Base-by-base conservation (phyloP, 2,113 vertebrate genomes). In the Rhizomys pruinosus region DNA sequence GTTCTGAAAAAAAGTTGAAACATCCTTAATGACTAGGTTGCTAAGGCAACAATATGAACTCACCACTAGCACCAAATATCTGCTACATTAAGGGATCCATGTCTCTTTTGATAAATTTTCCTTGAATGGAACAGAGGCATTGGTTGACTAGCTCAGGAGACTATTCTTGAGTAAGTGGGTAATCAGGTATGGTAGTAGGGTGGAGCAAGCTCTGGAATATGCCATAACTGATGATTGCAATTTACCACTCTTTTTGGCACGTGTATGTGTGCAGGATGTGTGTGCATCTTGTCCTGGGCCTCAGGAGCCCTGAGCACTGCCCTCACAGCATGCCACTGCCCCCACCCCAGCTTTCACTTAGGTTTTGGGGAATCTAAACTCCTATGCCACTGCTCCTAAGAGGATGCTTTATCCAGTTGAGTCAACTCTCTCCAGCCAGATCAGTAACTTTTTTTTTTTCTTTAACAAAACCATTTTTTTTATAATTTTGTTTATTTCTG, bases 1-100 rank as follows among this genome's bases (percentile, higher is more conserved):
- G 97, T 98, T 98, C 98, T 98, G 97, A 97, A 97, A 95, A 97
- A 97, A 97, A 95, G 94, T 97, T 97, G 98, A 98, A 97, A 97
- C 94, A 98, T 97, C 91, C 95, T 98, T 97, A 98, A 98, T 97
- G 97, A 98, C 97, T 97, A 94, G 95, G 97, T 97, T 98, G 97
- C 97, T 97, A 97, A 42, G 94, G 96, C 97, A 97, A 96, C 97
- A 93, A 95, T 96, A 85, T 91, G 97, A 96, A 96, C 97, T 95
- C 96, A 94, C 92, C 68, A 92, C 64, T 59, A 89, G 92, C 92
- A 89, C 95, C 93, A 95, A 93, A 97, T 94, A 96, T 91, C 89
- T 97, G 66, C 68, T 74, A 79, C 92, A 95, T 94, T 97, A 95
- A 96, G 66, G 68, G 57, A 12, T 96, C 63, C 86, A 95, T 88